Evolutionary conservation across 2,797 vertebrate genomes (phyloP).

Genomic region (Acipenser oxyrinchus): DNA sequence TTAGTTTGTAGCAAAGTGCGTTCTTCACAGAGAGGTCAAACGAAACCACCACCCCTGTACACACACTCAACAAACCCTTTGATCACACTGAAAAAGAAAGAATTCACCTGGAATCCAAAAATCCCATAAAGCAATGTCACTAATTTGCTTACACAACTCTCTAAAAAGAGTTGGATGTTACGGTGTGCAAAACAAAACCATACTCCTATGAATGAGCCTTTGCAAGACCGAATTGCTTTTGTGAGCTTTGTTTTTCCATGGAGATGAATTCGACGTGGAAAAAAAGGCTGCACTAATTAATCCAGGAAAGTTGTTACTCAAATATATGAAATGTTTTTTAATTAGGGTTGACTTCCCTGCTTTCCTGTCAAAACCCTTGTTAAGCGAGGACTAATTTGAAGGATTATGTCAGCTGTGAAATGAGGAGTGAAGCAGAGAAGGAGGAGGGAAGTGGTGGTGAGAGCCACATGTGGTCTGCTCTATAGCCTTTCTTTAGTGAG

Average conservation of each 20-base stretch:
- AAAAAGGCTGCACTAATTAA: conserved; percentile 76
- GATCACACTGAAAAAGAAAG: too few relatives aligned
- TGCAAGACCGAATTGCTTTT: conserved; percentile 48
- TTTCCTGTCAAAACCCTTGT: conserved; percentile 61
- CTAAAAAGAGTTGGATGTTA: too few relatives aligned
- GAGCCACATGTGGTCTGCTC: neutral
- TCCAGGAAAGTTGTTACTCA: conserved; percentile 59
- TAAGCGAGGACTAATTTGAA: conserved; percentile 60
- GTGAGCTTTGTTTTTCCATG: conserved; percentile 60
- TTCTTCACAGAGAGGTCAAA: too few relatives aligned
- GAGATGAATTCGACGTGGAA: conserved; percentile 64
- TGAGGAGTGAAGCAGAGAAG: conserved; percentile 54
- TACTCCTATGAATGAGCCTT: conserved; percentile 48
- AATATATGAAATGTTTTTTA: conserved; percentile 36
- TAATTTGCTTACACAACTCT: neutral
- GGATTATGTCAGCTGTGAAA: conserved; percentile 65
- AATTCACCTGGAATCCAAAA: too few relatives aligned
- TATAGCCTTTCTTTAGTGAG: neutral
- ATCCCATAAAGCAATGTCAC: too few relatives aligned
- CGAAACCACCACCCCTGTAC: too few relatives aligned
- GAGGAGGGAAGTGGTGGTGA: neutral
- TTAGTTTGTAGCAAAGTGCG: too few relatives aligned
- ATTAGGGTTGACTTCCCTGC: conserved; percentile 72
- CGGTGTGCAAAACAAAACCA: too few relatives aligned
- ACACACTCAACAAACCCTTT: too few relatives aligned